Conservation (phyloP, 2,888 invertebrate species). For the Deroplatys truncata region DNA sequence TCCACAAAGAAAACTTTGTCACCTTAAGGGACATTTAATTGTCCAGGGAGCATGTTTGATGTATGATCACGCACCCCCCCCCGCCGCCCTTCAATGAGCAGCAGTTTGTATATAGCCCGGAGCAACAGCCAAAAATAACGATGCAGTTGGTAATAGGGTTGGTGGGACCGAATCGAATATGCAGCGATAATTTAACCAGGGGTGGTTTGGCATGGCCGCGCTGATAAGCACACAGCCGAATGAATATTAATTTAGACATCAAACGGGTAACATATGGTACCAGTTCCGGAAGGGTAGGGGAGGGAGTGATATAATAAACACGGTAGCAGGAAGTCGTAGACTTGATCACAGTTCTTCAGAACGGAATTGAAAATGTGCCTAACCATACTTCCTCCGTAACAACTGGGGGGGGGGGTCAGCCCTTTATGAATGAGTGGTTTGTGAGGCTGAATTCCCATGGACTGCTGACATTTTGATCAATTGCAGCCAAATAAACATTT, state of each 20-base stretch:
- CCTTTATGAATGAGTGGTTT: too few species aligned
- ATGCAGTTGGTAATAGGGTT: background rate
- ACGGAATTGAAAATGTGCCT: background rate
- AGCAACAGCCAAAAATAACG: constrained; percentile 1
- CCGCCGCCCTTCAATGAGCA: too few species aligned
- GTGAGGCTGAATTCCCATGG: too few species aligned
- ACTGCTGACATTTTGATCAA: too few species aligned
- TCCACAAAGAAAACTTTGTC: too few species aligned
- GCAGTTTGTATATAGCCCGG: too few species aligned
- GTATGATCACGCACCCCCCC: background rate
- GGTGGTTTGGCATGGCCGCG: background rate
- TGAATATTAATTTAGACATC: constrained; percentile 13
- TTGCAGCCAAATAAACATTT: too few species aligned
- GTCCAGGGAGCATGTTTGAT: too few species aligned
- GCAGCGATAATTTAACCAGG: constrained; percentile 6
- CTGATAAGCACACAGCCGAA: background rate
- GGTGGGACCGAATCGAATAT: background rate
- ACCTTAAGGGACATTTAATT: too few species aligned
- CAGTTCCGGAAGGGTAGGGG: background rate
- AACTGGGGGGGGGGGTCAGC: too few species aligned
- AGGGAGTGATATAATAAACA: background rate
- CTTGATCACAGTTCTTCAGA: background rate
- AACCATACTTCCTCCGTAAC: background rate
- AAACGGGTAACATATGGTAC: constrained; percentile 9
- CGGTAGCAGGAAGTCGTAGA: background rate